Evolutionary conservation across 2,797 vertebrate genomes (phyloP), one percentile per base, ranked within the genome.

Genomic region (Onychomys arenicola): DNA sequence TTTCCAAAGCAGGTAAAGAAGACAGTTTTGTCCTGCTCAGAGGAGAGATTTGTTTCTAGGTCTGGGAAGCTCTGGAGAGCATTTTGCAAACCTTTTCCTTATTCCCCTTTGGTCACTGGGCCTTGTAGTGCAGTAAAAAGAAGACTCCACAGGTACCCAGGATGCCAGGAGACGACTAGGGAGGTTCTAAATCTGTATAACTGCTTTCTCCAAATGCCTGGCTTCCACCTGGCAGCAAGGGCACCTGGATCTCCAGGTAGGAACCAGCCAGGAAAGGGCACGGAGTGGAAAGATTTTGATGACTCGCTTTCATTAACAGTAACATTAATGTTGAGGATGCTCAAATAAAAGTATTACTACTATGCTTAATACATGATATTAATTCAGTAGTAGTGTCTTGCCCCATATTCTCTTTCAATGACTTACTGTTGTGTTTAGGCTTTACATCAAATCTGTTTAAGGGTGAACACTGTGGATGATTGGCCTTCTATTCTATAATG

Each of bases 401-500:
- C 9, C 2, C 77, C 2, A 65, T 49, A 14, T 49, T 95, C 43
- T 94, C 34, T 89, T 88, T 84, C n/a, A 89, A 13, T 65, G 85
- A 83, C 6, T 43, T 63, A 57, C 27, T 63, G 5, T 37, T 3
- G 37, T 65, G 49, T 55, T 32, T 29, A 63, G 13, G 27, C 83
- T 91, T 88, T 69, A 85, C 57, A 92, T 43, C 34, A 86, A 63
- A 73, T 96, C 91, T 63, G 25, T 27, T 43, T 21, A 76, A 91
- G 57, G 69, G 11, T 49, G 61, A 81, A n/a, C n/a, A 69, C 27
- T 29, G 25, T 93, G 61, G n/a, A 21, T 84, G 65, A 25, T 32
- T 61, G 32, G 81, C 27, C 23, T 96, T 46, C 43, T 83, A 59
- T 83, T 93, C 83, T 78, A 59, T 1, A 69, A 32, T 49, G 8